phyloP scores from a whole-genome alignment of 2,113 vertebrate species.

The Scalopus aquaticus region DNA sequence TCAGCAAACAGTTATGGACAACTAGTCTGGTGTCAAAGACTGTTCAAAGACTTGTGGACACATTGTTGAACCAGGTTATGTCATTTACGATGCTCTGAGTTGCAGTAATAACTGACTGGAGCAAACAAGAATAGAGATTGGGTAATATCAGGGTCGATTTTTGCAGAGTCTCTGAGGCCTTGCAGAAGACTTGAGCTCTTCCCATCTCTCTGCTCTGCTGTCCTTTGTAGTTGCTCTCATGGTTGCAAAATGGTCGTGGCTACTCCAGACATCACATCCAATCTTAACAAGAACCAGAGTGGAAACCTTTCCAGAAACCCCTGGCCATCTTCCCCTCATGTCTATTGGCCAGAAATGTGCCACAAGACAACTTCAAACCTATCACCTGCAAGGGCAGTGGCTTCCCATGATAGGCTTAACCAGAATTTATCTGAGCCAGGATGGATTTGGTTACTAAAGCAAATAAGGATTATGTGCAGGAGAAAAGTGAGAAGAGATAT shows the following conservation, averaged over 20 bases:
- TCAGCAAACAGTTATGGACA: not conserved
- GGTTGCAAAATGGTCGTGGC: not conserved
- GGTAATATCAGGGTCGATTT: not conserved
- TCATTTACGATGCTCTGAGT: not conserved
- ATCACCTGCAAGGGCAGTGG: not conserved
- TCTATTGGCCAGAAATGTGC: not conserved
- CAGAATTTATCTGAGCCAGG: not conserved
- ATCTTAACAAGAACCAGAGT: not conserved
- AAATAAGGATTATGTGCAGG: not conserved
- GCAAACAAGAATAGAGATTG: not conserved
- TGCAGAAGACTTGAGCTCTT: not conserved
- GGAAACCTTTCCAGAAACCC: not conserved
- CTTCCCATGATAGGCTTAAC: not conserved
- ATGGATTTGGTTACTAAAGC: not conserved
- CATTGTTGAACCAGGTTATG: not conserved
- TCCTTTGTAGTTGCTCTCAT: not conserved
- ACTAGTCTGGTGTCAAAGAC: not conserved
- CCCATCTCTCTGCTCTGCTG: not conserved
- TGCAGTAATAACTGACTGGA: not conserved
- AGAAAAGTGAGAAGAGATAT: not conserved
- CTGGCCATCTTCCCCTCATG: accelerated
- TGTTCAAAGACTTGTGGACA: not conserved
- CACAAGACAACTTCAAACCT: not conserved
- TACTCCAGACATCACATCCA: not conserved
- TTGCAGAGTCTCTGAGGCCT: not conserved